Base-by-base conservation (phyloP, 2,888 invertebrate genomes). In the Nasonovia ribisnigri region DNA sequence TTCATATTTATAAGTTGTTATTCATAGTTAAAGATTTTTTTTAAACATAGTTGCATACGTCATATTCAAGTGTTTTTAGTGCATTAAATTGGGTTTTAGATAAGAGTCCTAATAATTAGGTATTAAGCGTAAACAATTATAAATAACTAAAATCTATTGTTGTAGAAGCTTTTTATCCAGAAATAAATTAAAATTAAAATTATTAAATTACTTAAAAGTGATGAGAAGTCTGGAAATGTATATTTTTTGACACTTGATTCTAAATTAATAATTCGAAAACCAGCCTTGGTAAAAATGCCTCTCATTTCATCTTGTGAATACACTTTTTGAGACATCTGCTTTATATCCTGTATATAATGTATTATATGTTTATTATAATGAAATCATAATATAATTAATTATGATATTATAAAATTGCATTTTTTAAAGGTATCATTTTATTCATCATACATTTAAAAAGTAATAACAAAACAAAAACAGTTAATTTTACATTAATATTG, bases 131-230 rank as follows among this genome's bases (percentile, higher is more conserved):
- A 11, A n/a, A n/a, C 13, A n/a, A 67, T 16, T 67, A 5, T 1
- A 67, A 67, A 67, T n/a, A n/a, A 16, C n/a, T 16, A 67, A 67
- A 67, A 67, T n/a, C 4, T 1, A 60, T 60, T 13, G 0, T 60
- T 60, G 13, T n/a, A 11, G 5, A 60, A 60, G 13, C 60, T 60
- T 13, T 13, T 13, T 3, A 60, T 60, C 13, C 16, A 51, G 16
- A 60, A 60, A 67, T 16, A 67, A 5, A n/a, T n/a, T n/a, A n/a
- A 16, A n/a, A 67, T 67, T 11, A 24, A 51, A 51, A 42, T n/a
- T 42, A 43, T 88, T 11, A 88, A 91, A 51, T 92, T 92, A 92
- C 92, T 84, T 43, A 92, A 77, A 77, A 92, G 29, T 11, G 92
- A 92, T 48, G 92, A 42, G 0, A 92, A 88, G 29, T 92, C 77